These are phyloP conservation scores for Neolamprologus variostigma DNA, from an alignment of 2,113 vertebrate genomes.

Conservation along the genomic window DNA sequence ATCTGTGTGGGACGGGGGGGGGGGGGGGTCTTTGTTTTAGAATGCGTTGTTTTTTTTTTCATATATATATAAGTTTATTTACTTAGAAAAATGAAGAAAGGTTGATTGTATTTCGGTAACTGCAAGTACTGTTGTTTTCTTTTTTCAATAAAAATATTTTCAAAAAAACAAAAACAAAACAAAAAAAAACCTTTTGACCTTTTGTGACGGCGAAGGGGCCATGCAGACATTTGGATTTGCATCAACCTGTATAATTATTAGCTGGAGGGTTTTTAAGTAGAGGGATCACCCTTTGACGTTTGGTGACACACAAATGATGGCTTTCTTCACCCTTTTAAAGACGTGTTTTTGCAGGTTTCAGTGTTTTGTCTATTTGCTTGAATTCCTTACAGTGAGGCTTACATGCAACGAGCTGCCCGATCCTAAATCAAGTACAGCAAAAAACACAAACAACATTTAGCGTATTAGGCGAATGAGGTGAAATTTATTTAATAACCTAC, in stretches of 20 bases:
- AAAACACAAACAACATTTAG: not conserved
- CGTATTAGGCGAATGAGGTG: not conserved
- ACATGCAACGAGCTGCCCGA: not conserved
- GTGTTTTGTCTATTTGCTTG: not conserved
- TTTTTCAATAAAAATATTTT: too few species aligned
- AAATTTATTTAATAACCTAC: not conserved
- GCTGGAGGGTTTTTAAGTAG: not conserved
- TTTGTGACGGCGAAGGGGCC: accelerated
- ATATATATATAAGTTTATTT: too few species aligned
- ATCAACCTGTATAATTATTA: constrained; percentile 6
- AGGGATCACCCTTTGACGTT: not conserved
- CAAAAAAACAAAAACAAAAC: too few species aligned
- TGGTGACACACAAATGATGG: not conserved
- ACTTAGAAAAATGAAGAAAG: too few species aligned
- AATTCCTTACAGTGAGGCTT: not conserved
- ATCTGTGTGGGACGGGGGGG: too few species aligned
- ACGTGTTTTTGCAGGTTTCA: not conserved
- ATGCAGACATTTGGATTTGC: not conserved
- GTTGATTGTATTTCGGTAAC: too few species aligned
- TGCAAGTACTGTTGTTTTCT: too few species aligned
- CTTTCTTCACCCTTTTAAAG: not conserved
- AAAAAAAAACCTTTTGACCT: accelerated
- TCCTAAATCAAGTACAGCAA: not conserved
- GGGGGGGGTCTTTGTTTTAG: too few species aligned
- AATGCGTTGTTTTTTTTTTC: too few species aligned